These are phyloP conservation scores for Leptocoma aspasia DNA, from an alignment of 2,113 vertebrate species.

Conservation along the genomic window DNA sequence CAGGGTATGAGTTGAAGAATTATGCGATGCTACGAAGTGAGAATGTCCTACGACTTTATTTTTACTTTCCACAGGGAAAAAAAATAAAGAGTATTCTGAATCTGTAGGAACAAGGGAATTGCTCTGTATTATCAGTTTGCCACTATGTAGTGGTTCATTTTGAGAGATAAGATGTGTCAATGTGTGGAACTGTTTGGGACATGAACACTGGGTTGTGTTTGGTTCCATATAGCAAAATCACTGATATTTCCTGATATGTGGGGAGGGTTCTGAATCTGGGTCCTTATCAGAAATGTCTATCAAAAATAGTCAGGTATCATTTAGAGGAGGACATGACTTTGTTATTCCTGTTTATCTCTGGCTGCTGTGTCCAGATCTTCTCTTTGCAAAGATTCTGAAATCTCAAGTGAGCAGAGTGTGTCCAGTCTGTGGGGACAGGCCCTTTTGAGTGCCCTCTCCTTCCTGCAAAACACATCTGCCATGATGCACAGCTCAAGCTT, in stretches of 20 bases:
- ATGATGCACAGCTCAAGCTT: neutral
- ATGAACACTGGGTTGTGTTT: neutral
- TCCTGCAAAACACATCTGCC: neutral
- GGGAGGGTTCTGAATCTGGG: neutral
- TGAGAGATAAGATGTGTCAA: neutral
- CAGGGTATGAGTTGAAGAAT: neutral
- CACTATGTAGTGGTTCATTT: neutral
- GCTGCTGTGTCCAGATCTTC: neutral
- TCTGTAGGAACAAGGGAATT: neutral
- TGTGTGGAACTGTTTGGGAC: neutral
- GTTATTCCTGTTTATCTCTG: neutral
- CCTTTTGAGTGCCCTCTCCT: neutral
- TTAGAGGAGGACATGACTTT: neutral
- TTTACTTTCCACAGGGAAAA: neutral
- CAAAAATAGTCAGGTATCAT: neutral
- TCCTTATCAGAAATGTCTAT: neutral
- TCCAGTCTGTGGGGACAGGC: neutral
- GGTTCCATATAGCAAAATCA: neutral
- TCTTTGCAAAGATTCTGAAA: neutral
- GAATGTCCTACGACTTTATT: neutral
- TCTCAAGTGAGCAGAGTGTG: neutral
- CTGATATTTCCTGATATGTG: neutral
- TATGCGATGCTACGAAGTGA: neutral
- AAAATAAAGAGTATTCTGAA: neutral
- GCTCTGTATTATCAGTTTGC: neutral